phyloP scores from a whole-genome alignment of 2,113 vertebrate species.

The Canis aureus region DNA sequence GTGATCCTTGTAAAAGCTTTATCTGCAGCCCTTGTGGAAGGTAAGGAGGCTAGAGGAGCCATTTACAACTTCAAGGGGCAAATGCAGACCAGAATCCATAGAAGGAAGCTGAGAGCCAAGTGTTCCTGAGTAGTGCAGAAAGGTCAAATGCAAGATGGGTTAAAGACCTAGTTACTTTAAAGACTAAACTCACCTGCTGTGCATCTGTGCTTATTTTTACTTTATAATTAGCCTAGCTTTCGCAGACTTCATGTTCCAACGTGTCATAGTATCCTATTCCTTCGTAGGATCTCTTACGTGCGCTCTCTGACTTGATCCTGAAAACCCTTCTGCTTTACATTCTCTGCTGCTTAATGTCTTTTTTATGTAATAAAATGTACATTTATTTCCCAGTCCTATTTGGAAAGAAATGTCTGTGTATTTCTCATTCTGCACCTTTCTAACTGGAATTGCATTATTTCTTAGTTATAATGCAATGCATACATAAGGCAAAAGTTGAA shows the following conservation, averaged over 20 bases:
- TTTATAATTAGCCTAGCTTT: background rate
- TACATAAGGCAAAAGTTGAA: background rate
- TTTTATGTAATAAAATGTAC: background rate
- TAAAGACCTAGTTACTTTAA: background rate
- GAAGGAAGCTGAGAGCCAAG: background rate
- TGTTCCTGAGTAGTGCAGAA: background rate
- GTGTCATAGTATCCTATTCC: background rate
- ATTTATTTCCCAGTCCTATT: background rate
- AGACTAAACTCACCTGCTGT: background rate
- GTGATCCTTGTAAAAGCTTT: background rate
- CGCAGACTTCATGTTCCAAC: background rate
- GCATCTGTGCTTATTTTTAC: background rate
- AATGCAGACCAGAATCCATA: background rate
- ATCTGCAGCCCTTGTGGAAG: background rate
- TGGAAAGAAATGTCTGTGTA: background rate
- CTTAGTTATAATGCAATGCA: background rate
- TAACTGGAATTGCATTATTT: background rate
- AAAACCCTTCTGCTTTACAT: background rate
- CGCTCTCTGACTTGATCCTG: background rate
- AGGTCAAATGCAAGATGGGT: background rate
- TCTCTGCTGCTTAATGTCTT: background rate
- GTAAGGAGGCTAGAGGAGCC: background rate
- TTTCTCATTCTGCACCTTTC: background rate
- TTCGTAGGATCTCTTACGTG: background rate
- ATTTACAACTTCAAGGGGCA: background rate